Percentiles rank a stretch among this genome's conserved stretches.
Evolutionary conservation across 2,888 invertebrate species (phyloP).

Genomic region (Polymixis flavicincta): DNA sequence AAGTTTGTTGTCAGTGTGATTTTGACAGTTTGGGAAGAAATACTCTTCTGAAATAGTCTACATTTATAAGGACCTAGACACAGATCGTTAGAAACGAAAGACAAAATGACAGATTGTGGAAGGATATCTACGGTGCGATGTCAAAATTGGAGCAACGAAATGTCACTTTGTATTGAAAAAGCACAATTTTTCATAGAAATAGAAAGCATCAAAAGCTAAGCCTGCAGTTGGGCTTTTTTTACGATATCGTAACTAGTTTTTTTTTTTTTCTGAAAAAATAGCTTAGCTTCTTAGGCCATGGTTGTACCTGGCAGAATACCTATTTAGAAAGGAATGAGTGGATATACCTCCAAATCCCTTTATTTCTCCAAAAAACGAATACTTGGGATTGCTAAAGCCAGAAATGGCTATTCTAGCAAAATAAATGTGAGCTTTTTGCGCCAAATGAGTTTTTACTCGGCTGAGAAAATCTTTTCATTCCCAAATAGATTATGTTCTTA

Average conservation of each 20-base stretch:
- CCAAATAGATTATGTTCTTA: conserved; percentile 10
- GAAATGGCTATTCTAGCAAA: conserved; percentile 23
- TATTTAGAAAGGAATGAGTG: neutral
- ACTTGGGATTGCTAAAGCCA: conserved; percentile 12
- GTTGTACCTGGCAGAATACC: neutral
- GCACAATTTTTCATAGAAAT: too few species aligned
- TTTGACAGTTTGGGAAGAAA: too few species aligned
- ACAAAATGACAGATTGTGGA: too few species aligned
- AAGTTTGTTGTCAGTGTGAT: too few species aligned
- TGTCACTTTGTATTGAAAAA: too few species aligned
- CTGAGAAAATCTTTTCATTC: conserved; percentile 16
- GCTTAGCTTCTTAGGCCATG: neutral
- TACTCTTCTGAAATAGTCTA: too few species aligned
- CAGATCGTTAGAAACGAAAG: too few species aligned
- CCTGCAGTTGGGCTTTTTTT: neutral
- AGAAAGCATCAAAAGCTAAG: too few species aligned
- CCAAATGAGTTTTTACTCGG: conserved; percentile 35
- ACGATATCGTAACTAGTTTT: neutral
- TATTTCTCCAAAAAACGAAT: conserved; percentile 2
- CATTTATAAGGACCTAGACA: too few species aligned
- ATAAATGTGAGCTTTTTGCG: conserved; percentile 36
- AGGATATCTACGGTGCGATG: too few species aligned
- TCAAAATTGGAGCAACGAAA: too few species aligned
- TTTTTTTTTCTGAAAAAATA: neutral
- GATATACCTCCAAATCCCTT: conserved; percentile 17